Evolutionary conservation across 1,140 invertebrate species (phyloP), one percentile per base, ranked within the genome.

Genomic region (Antheraea mylitta): DNA sequence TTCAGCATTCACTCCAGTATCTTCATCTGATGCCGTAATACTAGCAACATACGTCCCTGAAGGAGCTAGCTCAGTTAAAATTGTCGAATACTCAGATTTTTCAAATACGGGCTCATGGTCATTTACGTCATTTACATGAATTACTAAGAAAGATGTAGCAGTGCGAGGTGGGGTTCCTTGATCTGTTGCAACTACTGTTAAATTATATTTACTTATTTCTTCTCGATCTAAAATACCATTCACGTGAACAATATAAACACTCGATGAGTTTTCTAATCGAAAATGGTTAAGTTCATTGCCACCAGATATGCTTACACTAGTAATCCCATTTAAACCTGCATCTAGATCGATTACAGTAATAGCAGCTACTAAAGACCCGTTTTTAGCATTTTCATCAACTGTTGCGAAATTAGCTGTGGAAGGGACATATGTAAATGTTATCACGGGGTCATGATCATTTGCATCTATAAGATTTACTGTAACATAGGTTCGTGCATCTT

Each of bases 71-170:
- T 99, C 98, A 77, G 96, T 97, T 7, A 99, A 91, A 3, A 98
- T 95, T 0, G 97, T 95, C 0, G 97, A 96, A 90, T 98, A 99
- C 86, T 98, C 97, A 68, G 96, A 97, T 88, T 98, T 98, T 86
- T 98, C 97, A 83, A 99, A 99, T 5, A 98, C 97, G 0, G 98
- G 98, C 81, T 98, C 97, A 88, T 98, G 97, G 87, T 99, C 98
- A 91, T 99, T 99, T 0, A 98, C 96, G 87, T 99, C 98, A 86
- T 98, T 98, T 0, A 99, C 97, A 78, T 97, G 95, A 86, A 99
- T 98, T 18, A 97, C 96, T 66, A 99, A 93, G 89, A 98, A 96
- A 13, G 96, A 95, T 0, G 96, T 96, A 0, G 96, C 94, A n/a
- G 96, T 97, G 67, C 97, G 93, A 3, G 96, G 95, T 38, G 97